Conservation (phyloP, 2,888 invertebrate species). For the Cactoblastis cactorum region DNA sequence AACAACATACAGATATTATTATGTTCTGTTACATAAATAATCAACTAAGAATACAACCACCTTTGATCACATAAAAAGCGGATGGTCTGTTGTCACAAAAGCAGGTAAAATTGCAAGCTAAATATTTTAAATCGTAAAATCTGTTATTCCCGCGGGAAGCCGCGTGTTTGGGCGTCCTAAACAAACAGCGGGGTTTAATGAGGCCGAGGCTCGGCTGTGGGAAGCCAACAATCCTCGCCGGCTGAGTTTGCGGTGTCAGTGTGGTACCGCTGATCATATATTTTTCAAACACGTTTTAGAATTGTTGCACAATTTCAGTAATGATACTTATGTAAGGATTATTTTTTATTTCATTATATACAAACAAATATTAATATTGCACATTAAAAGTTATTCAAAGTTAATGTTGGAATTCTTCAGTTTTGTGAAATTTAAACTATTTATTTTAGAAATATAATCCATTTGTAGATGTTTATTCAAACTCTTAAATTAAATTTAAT, state of each 20-base stretch:
- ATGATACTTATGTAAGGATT: too few relatives aligned
- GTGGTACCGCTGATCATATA: neutral
- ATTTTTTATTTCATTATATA: too few relatives aligned
- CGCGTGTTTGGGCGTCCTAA: constrained; percentile 70
- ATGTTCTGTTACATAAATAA: constrained; percentile 24
- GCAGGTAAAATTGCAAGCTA: constrained; percentile 58
- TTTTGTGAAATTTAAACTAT: too few relatives aligned
- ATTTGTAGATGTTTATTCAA: too few relatives aligned
- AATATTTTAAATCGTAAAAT: constrained; percentile 74
- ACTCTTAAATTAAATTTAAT: too few relatives aligned
- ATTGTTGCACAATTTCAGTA: too few relatives aligned
- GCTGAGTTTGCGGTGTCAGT: neutral
- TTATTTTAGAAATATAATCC: too few relatives aligned
- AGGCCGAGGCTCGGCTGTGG: constrained; percentile 45
- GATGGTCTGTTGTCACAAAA: constrained; percentile 61
- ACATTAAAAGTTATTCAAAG: too few relatives aligned
- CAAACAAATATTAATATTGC: too few relatives aligned
- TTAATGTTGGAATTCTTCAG: too few relatives aligned
- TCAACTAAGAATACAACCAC: constrained; percentile 22
- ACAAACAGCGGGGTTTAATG: constrained; percentile 72
- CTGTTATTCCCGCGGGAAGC: constrained; percentile 64
- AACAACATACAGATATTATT: too few relatives aligned
- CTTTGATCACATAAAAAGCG: constrained; percentile 44
- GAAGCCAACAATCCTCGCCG: neutral
- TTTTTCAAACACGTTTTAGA: too few relatives aligned